Evolutionary conservation across 2,888 invertebrate genomes (phyloP), one percentile per base, ranked within the genome.

Genomic region (Trichopria drosophilae): DNA sequence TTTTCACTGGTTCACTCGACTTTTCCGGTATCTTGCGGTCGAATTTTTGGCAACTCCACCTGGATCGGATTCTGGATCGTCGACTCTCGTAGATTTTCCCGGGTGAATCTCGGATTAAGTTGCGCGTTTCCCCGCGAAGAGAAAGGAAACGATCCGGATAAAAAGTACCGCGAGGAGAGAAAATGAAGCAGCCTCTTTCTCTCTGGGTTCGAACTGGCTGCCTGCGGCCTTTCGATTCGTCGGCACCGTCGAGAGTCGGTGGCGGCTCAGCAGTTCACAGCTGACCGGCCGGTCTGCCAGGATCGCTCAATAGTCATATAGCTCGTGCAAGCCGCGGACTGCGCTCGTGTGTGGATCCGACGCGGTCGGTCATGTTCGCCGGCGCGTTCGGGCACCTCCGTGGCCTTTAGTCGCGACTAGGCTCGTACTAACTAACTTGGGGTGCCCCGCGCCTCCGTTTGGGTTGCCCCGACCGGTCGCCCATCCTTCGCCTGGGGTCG

Each of bases 261-360:
- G 56, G n/a, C n/a, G n/a, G 53, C 61, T 63, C 65, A 65, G 65
- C 68, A 60, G 63, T 60, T 66, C 69, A 72, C 72, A 72, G 72
- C 72, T 72, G 72, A 72, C 72, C 72, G 71, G 71, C 72, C 72
- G 72, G 72, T 68, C 64, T 64, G 64, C 66, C 66, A 66, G 66
- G 62, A 64, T 69, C 72, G 69, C 70, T 72, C 72, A 69, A 72
- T 72, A 72, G 70, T 68, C 68, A 67, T 66, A 66, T n/a, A n/a
- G 66, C 61, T 64, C 57, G 61, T 59, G 59, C 58, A 56, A 54
- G 50, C 44, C 62, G 58, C 60, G 63, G 60, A 61, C 58, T 57
- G 55, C 59, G 63, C 59, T 62, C 58, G 56, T 59, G 58, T 61
- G 36, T 42, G 42, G 26, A 37, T 44, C 52, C 59, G 48, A 50